phyloP scores from a whole-genome alignment of 2,888 invertebrate species.

The Ophion costatus region DNA sequence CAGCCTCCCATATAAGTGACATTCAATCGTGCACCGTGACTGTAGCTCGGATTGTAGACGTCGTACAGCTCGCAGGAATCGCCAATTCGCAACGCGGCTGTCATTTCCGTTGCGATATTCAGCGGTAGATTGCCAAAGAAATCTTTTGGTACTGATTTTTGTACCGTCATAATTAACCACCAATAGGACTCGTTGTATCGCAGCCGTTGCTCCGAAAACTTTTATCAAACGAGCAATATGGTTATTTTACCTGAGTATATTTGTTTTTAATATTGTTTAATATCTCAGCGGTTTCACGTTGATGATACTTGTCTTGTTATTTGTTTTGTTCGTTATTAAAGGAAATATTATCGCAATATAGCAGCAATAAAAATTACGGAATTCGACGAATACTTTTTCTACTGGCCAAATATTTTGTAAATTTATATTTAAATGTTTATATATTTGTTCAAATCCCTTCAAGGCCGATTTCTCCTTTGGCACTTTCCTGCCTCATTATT shows the following conservation, averaged over 20 bases:
- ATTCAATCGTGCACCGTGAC: slow-evolving; percentile 74
- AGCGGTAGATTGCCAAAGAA: slow-evolving; percentile 70
- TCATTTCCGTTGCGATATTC: slow-evolving; percentile 75
- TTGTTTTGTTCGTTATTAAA: too few relatives aligned
- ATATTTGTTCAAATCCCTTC: too few relatives aligned
- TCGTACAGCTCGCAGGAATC: slow-evolving; percentile 72
- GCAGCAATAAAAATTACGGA: too few relatives aligned
- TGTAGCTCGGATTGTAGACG: slow-evolving; percentile 77
- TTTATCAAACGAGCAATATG: neutral
- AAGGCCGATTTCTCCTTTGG: too few relatives aligned
- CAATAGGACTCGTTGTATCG: slow-evolving; percentile 77
- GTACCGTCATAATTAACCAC: slow-evolving; percentile 74
- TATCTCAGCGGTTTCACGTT: too few relatives aligned
- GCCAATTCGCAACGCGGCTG: slow-evolving; percentile 65
- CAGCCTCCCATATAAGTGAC: slow-evolving; percentile 75
- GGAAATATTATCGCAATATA: too few relatives aligned
- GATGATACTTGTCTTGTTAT: too few relatives aligned
- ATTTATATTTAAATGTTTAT: too few relatives aligned
- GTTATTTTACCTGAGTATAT: neutral
- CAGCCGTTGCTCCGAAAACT: slow-evolving; percentile 72
- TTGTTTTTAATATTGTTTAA: too few relatives aligned
- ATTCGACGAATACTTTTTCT: too few relatives aligned
- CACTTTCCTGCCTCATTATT: too few relatives aligned
- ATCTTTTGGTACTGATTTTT: slow-evolving; percentile 63
- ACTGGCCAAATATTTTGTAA: too few relatives aligned